Conservation (phyloP, 2,797 vertebrate genomes). For the Hippopotamyrus pictus region DNA sequence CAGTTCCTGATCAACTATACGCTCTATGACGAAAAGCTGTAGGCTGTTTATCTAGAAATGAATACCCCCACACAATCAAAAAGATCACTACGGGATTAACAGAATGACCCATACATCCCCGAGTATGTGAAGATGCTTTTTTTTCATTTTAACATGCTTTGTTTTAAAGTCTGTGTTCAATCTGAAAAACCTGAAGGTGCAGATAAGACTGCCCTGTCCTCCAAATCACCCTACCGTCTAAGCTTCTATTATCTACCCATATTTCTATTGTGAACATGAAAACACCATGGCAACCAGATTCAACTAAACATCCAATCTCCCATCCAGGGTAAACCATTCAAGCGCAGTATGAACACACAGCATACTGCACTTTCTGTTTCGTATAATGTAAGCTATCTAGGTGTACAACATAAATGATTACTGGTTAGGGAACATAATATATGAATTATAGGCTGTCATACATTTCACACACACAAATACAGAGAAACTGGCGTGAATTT, state of each 20-base stretch:
- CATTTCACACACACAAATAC: not conserved
- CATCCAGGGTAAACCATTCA: not conserved
- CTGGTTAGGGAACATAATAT: not conserved
- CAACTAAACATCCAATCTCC: conserved; percentile 12
- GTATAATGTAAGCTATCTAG: not conserved
- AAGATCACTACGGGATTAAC: not conserved
- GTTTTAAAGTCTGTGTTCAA: not conserved
- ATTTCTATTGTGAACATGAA: conserved; percentile 8
- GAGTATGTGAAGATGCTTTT: not conserved
- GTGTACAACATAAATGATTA: not conserved
- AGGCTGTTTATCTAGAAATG: not conserved
- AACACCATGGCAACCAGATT: conserved; percentile 14
- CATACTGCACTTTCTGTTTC: not conserved
- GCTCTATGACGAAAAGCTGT: not conserved
- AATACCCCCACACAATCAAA: not conserved
- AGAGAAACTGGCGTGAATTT: not conserved
- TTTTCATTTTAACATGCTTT: not conserved
- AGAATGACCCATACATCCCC: not conserved
- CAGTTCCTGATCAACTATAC: not conserved
- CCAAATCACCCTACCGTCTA: not conserved
- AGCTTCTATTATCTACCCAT: conserved; percentile 2
- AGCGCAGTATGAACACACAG: not conserved
- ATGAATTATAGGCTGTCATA: not conserved
- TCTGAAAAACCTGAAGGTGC: not conserved
- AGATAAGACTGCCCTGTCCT: not conserved